Evolutionary conservation across 2,113 vertebrate genomes (phyloP).

Genomic region (Phocoena sinus): DNA sequence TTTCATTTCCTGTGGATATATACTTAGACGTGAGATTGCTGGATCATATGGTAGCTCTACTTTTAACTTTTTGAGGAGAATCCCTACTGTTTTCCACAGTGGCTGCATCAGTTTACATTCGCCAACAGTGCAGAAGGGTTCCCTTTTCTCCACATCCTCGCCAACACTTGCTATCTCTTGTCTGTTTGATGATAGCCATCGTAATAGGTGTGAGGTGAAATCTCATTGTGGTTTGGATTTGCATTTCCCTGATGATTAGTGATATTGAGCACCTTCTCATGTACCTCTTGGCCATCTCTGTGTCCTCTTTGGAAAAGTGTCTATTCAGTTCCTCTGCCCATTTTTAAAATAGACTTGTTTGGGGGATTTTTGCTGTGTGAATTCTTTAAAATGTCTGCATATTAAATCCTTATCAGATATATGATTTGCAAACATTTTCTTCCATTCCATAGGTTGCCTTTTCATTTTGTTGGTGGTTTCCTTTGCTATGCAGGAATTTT

Average conservation of each 20-base stretch:
- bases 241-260: background rate
- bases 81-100: background rate
- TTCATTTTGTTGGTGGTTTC: background rate
- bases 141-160: background rate
- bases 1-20: background rate
- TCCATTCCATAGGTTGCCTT: background rate
- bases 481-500: background rate
- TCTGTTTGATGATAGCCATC: background rate
- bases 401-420: background rate
- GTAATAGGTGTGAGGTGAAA: background rate
- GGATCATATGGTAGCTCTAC: background rate
- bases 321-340: background rate
- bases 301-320: background rate
- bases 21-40: background rate
- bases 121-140: background rate
- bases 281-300: background rate
- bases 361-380: background rate
- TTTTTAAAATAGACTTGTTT: background rate
- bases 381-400: background rate
- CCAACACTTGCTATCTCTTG: background rate
- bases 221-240: background rate
- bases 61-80: background rate
- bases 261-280: background rate
- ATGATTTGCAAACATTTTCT: background rate
- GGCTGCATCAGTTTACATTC: background rate